These are phyloP conservation scores for Harpalus rufipes DNA, from an alignment of 2,888 invertebrate species.

Conservation along the genomic window DNA sequence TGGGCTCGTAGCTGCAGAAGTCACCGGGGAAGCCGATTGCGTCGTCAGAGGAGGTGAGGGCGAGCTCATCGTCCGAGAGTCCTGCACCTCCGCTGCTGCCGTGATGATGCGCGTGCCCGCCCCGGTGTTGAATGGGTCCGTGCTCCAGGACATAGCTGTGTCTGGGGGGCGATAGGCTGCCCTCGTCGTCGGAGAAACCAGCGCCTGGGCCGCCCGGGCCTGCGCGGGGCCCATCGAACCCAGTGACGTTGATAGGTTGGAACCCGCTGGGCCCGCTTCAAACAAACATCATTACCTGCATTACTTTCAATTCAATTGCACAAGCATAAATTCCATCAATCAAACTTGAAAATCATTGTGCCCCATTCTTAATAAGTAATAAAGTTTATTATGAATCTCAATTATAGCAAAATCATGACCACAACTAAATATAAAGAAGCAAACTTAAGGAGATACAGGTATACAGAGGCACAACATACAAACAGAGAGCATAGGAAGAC, in stretches of 20 bases:
- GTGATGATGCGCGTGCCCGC: slow-evolving; percentile 74
- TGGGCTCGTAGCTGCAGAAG: slow-evolving; percentile 77
- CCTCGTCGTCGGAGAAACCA: slow-evolving; percentile 95
- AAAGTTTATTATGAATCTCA: slow-evolving; percentile 46
- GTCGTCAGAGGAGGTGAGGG: slow-evolving; percentile 76
- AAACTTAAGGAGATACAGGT: slow-evolving; percentile 62
- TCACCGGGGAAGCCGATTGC: slow-evolving; percentile 76
- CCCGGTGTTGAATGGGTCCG: slow-evolving; percentile 79
- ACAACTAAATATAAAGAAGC: slow-evolving; percentile 63
- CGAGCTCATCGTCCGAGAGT: slow-evolving; percentile 75
- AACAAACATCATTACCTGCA: background rate
- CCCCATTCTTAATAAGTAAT: slow-evolving; percentile 12
- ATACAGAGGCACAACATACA: slow-evolving; percentile 39
- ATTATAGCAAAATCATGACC: slow-evolving; percentile 69
- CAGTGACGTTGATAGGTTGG: slow-evolving; percentile 81
- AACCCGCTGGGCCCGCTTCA: slow-evolving; percentile 68
- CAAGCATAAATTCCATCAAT: too few relatives aligned
- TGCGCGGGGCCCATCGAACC: slow-evolving; percentile 80
- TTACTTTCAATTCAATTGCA: background rate
- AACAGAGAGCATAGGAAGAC: slow-evolving; percentile 67
- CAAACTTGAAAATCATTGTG: background rate
- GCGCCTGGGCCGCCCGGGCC: slow-evolving; percentile 79
- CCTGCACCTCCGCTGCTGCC: slow-evolving; percentile 76
- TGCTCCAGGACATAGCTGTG: slow-evolving; percentile 82
- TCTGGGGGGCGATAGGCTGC: slow-evolving; percentile 82